phyloP scores from a whole-genome alignment of 2,113 vertebrate species.

The Alexandromys fortis region DNA sequence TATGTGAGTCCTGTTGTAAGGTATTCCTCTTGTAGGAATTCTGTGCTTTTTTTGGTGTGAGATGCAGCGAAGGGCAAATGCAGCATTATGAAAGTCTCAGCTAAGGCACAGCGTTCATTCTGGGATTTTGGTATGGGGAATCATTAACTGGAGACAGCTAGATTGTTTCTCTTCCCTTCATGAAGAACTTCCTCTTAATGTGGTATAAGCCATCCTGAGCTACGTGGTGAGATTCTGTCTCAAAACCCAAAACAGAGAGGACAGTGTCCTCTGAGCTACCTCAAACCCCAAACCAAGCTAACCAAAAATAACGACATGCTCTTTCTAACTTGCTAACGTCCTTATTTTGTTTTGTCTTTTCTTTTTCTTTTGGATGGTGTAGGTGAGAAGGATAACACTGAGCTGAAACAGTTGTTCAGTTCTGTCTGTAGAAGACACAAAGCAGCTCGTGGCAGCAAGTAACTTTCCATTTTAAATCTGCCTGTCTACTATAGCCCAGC shows the following conservation, averaged over 20 bases:
- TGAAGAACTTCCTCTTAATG: background rate
- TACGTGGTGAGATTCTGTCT: background rate
- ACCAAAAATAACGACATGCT: background rate
- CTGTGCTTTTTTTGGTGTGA: conserved; percentile 24
- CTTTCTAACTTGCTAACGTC: background rate
- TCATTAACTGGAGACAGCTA: background rate
- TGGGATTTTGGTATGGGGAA: background rate
- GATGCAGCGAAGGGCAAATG: conserved; percentile 27
- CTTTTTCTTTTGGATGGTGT: background rate
- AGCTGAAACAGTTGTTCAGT: background rate
- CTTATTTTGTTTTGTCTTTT: background rate
- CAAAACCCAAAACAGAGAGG: background rate
- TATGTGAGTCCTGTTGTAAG: conserved; percentile 36
- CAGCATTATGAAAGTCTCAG: background rate
- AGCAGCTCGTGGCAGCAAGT: background rate
- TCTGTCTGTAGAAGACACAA: background rate
- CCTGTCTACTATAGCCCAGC: background rate
- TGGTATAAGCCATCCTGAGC: background rate
- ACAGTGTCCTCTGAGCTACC: background rate
- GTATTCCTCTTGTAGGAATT: conserved; percentile 19
- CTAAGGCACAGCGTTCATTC: background rate
- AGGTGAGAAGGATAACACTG: background rate
- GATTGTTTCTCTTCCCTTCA: background rate
- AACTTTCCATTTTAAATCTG: background rate
- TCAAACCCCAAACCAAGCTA: background rate